These are phyloP conservation scores for Drosophila guanche DNA, from an alignment of 1,140 invertebrate genomes.

Conservation along the genomic window DNA sequence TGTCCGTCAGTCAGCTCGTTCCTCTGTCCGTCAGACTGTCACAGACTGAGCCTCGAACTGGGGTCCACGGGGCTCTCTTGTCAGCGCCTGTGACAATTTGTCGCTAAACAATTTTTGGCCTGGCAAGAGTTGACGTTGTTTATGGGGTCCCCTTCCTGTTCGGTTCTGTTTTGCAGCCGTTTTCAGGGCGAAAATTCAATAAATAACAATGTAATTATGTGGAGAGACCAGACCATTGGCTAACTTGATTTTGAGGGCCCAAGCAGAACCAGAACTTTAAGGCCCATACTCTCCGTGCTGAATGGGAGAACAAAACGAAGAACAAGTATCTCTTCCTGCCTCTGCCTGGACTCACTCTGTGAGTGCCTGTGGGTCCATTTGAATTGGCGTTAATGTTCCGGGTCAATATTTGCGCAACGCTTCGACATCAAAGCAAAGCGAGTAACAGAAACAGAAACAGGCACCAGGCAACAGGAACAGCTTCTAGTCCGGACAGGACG, in stretches of 20 bases:
- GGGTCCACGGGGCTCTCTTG: conserved; percentile 34
- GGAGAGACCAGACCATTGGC: conserved; percentile 41
- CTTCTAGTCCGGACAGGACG: conserved; percentile 32
- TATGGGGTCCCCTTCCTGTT: conserved; percentile 13
- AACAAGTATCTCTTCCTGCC: conserved; percentile 2
- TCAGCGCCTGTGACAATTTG: conserved; percentile 76
- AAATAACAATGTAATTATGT: conserved; percentile 81
- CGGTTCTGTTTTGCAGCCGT: conserved; percentile 18
- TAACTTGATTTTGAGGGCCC: conserved; percentile 43
- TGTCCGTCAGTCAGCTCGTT: conserved; percentile 33
- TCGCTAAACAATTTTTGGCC: conserved; percentile 74
- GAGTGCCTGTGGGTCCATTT: conserved; percentile 18
- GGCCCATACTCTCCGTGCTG: conserved; percentile 7
- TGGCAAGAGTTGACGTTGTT: conserved; percentile 61
- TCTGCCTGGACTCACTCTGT: conserved; percentile 40
- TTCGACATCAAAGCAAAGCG: conserved; percentile 60
- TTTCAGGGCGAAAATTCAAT: conserved; percentile 68
- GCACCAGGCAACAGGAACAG: neutral
- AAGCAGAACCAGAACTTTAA: conserved; percentile 5
- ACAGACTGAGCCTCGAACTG: conserved; percentile 28
- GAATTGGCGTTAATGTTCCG: conserved; percentile 64
- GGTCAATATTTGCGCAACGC: conserved; percentile 66
- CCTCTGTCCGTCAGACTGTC: conserved; percentile 1
- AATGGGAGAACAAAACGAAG: conserved; percentile 32
- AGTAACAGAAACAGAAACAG: neutral